Evolutionary conservation across 2,888 invertebrate species (phyloP), one percentile per base, ranked within the genome.

Genomic region (Ptychoptera contaminata): DNA sequence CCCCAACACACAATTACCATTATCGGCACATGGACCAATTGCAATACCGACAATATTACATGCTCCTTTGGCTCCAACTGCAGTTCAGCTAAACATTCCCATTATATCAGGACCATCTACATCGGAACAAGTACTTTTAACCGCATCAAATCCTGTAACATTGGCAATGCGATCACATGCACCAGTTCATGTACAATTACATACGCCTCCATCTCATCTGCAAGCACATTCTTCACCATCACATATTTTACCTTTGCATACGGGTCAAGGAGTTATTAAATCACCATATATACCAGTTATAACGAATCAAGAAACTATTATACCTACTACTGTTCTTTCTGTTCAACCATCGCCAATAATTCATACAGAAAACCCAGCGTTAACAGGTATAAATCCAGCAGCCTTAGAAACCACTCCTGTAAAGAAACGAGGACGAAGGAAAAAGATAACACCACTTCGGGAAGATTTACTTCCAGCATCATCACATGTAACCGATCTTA

Each of bases 371-470:
- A 15, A 15, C 14, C 23, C 50, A 51, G 6, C 4, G 8, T 11
- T 32, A 9, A 9, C 32, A 9, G 9, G 9, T 11, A 32, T n/a
- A 32, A 32, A n/a, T 32, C 32, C 32, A 32, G n/a, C 32, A 7
- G 8, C 3, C 8, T 7, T 4, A 11, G 32, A 32, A 11, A 32
- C 9, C 8, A 11, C 32, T 11, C 36, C 42, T 8, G 40, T 39
- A 6, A 66, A 65, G 44, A 64, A 65, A 2, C 56, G 65, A 1
- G 65, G 65, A 2, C 54, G 66, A 1, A 55, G 66, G 48, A 66
- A 66, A 59, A 66, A 66, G 51, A 63, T 65, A 2, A 66, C 66
- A 1, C 66, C 66, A 1, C 42, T 66, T 35, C 57, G 58, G 51
- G 69, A 55, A 65, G 14, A 16, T 4, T 31, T 16, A n/a, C 37